Conservation (phyloP, 2,888 invertebrate genomes). For the Drosophila eohydei region DNA sequence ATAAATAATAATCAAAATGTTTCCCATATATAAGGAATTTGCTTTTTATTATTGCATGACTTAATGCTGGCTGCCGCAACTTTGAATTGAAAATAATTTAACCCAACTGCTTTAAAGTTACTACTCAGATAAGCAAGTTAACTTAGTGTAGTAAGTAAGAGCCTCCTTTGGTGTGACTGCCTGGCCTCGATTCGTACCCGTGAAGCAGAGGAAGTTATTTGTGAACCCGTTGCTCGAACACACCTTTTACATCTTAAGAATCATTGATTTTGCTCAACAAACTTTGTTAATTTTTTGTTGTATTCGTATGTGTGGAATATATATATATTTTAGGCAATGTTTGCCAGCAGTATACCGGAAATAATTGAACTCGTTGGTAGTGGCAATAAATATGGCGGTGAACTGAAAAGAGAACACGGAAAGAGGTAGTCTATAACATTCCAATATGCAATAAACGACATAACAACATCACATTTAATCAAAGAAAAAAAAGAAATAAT, state of each 20-base stretch:
- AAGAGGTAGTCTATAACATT: slow-evolving; percentile 92
- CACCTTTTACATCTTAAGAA: slow-evolving; percentile 40
- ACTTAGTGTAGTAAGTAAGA: slow-evolving; percentile 18
- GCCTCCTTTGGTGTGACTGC: slow-evolving; percentile 60
- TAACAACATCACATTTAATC: slow-evolving; percentile 52
- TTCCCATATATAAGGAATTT: slow-evolving; percentile 18
- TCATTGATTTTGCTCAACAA: slow-evolving; percentile 41
- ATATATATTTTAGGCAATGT: slow-evolving; percentile 95
- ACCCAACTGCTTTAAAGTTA: slow-evolving; percentile 58
- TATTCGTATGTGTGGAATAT: slow-evolving; percentile 69
- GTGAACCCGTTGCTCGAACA: slow-evolving; percentile 40
- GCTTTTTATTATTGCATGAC: slow-evolving; percentile 78
- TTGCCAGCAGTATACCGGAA: slow-evolving; percentile 99
- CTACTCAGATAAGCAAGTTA: slow-evolving; percentile 23
- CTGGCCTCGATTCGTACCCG: slow-evolving; percentile 43
- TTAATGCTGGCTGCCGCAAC: slow-evolving; percentile 84
- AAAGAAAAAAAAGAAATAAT: slow-evolving; percentile 36
- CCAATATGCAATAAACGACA: slow-evolving; percentile 56
- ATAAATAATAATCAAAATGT: slow-evolving; percentile 17
- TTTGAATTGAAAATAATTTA: slow-evolving; percentile 52
- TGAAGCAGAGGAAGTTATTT: slow-evolving; percentile 21
- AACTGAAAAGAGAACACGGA: slow-evolving; percentile 99
- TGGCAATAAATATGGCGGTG: slow-evolving; percentile 99
- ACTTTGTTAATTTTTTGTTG: slow-evolving; percentile 54
- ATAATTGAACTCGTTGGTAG: slow-evolving; percentile 99